phyloP scores from a whole-genome alignment of 2,797 vertebrate species.

The Gadopsis marmoratus region DNA sequence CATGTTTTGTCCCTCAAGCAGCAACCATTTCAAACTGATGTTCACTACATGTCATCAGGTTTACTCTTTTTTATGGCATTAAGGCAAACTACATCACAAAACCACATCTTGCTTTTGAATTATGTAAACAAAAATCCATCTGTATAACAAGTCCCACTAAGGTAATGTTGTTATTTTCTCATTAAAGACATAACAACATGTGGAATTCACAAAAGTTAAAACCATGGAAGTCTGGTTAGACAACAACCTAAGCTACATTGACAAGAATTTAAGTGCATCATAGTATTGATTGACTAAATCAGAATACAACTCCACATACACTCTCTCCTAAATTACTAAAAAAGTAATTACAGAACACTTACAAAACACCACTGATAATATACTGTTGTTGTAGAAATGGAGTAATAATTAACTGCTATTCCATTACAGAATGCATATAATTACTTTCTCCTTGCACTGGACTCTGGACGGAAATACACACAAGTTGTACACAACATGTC shows the following conservation, averaged over 20 bases:
- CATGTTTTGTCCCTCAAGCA: constrained; percentile 13
- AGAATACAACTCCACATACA: constrained; percentile 34
- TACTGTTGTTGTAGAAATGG: constrained; percentile 19
- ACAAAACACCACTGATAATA: constrained; percentile 19
- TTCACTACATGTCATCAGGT: neutral
- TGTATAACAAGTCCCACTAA: constrained; percentile 4
- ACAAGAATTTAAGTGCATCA: constrained; percentile 29
- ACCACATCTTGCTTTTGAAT: constrained; percentile 32
- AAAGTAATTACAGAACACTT: constrained; percentile 30
- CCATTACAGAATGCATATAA: constrained; percentile 15
- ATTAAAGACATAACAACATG: constrained; percentile 27
- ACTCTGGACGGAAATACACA: constrained; percentile 28
- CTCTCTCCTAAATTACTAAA: constrained; percentile 23
- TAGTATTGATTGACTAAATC: constrained; percentile 28
- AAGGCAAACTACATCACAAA: constrained; percentile 42
- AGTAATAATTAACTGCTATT: constrained; percentile 8
- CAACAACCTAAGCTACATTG: constrained; percentile 13
- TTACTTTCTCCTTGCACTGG: constrained; percentile 28
- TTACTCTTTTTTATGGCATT: constrained; percentile 10
- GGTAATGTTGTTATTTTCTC: constrained; percentile 21
- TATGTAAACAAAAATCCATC: constrained; percentile 52
- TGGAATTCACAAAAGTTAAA: constrained; percentile 43
- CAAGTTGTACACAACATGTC: constrained; percentile 14
- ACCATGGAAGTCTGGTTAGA: constrained; percentile 28
- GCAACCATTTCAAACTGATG: constrained; percentile 13